Evolutionary conservation across 2,113 vertebrate species (phyloP), one percentile per base, ranked within the genome.

Genomic region (Motacilla tschutschensis): DNA sequence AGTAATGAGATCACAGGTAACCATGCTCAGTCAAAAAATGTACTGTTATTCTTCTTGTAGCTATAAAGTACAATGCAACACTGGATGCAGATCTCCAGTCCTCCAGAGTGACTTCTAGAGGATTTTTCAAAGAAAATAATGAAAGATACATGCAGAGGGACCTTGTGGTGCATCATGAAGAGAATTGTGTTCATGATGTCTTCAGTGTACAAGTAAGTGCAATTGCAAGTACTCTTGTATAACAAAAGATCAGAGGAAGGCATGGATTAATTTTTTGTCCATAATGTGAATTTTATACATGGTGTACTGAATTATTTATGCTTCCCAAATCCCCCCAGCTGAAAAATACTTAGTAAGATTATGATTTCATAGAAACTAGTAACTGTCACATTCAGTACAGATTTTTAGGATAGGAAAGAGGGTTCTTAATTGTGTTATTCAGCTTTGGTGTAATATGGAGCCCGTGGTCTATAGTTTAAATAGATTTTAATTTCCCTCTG

Each of bases 1-100:
- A 51, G 35, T 51, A 74, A 72, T 31, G 48, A 90, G 80, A 51
- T 72, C 19, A 38, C 2, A 0, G 20, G 9, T 59, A 73, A 10
- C 82, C 17, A 25, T 36, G 57, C 17, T 88, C 20, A 44, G 55
- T 24, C 46, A 69, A 91, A 91, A 51, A 83, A 78, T 41, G 7
- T 59, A 63, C 22, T 51, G 33, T 73, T 75, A 31, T 35, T 79
- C 8, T 71, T 77, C 48, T 74, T 93, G 75, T 73, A 98, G 98
- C 95, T 58, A 92, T 99, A 79, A 94, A 86, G 16, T 99, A 98
- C 90, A 98, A 96, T 28, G 84, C 98, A 83, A 99, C 97, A 25
- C 54, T 99, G 87, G 98, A 99, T 78, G 98, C 98, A 36, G 98
- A 98, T 87, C 95, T 98, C 31, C 95, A 97, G 85, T 97, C 97